A percentile compares a stretch with the other conserved stretches of the same genome.
Evolutionary conservation across 2,113 vertebrate genomes (phyloP).

Genomic region (Elgaria multicarinata): DNA sequence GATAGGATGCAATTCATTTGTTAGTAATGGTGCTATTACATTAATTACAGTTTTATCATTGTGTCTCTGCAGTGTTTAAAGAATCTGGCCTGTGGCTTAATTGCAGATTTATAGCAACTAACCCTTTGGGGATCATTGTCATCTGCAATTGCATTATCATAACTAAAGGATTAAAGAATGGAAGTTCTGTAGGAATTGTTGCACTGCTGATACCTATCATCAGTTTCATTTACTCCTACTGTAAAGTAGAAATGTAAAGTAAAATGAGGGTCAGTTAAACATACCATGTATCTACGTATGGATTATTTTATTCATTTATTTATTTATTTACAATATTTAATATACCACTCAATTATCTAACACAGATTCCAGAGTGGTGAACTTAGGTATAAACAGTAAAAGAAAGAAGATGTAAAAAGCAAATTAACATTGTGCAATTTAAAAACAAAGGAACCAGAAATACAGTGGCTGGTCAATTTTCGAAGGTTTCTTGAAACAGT

Average conservation of each 20-base stretch:
- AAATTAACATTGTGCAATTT: too few relatives aligned
- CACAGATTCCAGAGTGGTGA: too few relatives aligned
- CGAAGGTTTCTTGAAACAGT: too few relatives aligned
- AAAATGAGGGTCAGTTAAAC: conserved; percentile 5
- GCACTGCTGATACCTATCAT: conserved; percentile 23
- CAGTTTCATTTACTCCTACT: conserved; percentile 12
- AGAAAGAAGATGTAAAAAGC: too few relatives aligned
- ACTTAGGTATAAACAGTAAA: too few relatives aligned
- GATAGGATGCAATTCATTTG: conserved; percentile 52
- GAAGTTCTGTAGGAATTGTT: conserved; percentile 26
- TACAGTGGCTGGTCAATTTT: too few relatives aligned
- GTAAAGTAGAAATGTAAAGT: neutral
- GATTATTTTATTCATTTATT: too few relatives aligned
- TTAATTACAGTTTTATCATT: conserved; percentile 60
- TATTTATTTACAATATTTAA: neutral
- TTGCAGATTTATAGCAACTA: conserved; percentile 63
- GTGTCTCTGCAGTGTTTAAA: conserved; percentile 63
- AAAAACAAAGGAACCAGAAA: too few relatives aligned
- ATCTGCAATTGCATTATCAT: conserved; percentile 29
- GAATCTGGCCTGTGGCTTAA: conserved; percentile 68
- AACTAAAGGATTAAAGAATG: conserved; percentile 48
- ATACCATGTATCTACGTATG: neutral
- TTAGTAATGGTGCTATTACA: conserved; percentile 56
- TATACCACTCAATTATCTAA: too few relatives aligned
- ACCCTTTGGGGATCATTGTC: conserved; percentile 46